Conservation (phyloP, 2,888 invertebrate species). For the Tanypteryx hageni region DNA sequence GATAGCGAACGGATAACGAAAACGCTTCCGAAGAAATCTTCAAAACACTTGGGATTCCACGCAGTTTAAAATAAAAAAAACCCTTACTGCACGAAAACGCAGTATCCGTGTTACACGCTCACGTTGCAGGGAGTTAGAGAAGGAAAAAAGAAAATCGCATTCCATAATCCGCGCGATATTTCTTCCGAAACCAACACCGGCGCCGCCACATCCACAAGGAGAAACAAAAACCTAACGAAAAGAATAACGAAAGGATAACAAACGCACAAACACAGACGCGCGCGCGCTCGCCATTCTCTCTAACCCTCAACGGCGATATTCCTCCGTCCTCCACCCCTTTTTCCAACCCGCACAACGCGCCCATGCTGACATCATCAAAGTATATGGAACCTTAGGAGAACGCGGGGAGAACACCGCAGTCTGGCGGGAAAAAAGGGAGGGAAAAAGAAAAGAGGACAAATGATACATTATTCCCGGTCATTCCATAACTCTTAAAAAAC, state of each 20-base stretch:
- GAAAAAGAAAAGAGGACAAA: neutral
- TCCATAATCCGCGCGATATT: conserved; percentile 35
- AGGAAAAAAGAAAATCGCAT: neutral
- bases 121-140: neutral
- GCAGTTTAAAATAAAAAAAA: neutral
- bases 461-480: neutral
- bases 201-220: neutral
- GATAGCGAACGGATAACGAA: neutral
- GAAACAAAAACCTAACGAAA: neutral
- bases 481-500: neutral
- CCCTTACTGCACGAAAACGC: neutral
- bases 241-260: conserved; percentile 17
- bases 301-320: neutral
- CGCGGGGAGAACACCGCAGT: too few species aligned
- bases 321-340: neutral
- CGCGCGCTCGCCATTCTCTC: neutral
- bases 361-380: conserved; percentile 3
- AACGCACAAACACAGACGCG: neutral
- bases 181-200: neutral
- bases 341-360: neutral
- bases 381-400: neutral
- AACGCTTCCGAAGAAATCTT: neutral
- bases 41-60: neutral
- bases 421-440: neutral
- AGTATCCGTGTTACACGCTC: neutral